Base-by-base conservation (phyloP, 2,113 vertebrate genomes). In the Spea multiplicata region DNA sequence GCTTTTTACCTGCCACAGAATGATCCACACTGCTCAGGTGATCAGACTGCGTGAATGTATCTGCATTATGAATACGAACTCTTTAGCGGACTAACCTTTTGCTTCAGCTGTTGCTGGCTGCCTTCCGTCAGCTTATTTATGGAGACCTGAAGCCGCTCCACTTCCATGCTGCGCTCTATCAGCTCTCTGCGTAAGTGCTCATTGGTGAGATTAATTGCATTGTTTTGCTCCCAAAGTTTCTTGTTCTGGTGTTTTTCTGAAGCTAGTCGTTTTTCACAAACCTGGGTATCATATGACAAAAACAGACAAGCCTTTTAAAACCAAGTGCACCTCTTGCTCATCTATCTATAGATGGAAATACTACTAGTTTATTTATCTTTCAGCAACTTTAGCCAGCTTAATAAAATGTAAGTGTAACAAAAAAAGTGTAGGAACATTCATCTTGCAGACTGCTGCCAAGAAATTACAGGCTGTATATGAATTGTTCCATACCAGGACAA, bases 231-330 rank as follows among this genome's bases (percentile, higher is more conserved):
- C 85, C 88, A 84, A 70, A 93, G 85, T 0, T 45, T 14, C 72
- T 86, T 87, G 6, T 84, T 92, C 77, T 85, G 82, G 30, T 90
- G 88, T 67, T 89, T 91, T 81, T 89, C 88, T 80, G 90, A 71
- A 13, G 59, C 85, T 70, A 91, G 78, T 30, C 91, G 85, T 71
- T 83, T 79, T 59, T 89, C 87, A 62, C 85, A 84, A 14, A 89
- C 83, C 71, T 76, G 81, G 6, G 30, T 30, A 30, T 30, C 30
- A 30, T 30, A 30, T 30, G 30, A 2, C 30, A 30, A 30, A 30
- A 30, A 30, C 30, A 30, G 30, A 30, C 30, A 30, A 30, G 30
- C 30, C 30, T 30, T 30, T 30, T 1, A 30, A 30, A 30, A 30
- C 1, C 30, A 30, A 30, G 2, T 30, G 30, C 2, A 30, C 30